Base-by-base conservation (phyloP, 2,888 invertebrate genomes). In the Thyatira batis region DNA sequence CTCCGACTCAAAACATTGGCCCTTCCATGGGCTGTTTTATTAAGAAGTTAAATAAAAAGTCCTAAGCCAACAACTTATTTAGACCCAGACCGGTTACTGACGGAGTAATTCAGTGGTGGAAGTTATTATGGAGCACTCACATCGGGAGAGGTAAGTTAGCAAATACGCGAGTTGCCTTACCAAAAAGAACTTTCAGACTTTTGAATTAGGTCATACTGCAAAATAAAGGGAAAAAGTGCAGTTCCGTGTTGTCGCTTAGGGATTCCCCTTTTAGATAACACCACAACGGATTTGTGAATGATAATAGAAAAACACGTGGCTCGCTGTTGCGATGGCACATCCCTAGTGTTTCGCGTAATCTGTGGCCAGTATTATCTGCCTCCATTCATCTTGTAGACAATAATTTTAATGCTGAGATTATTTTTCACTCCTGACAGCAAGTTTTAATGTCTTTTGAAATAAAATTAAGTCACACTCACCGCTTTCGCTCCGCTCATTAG, bases 401-500 rank as follows among this genome's bases (percentile, higher is more conserved):
- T 89, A 87, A 88, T 88, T 89, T 72, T 78, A 79, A 81, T 71
- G 74, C 76, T 69, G 80, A 85, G 87, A 88, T 87, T 89, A 89
- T 88, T 89, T 88, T 88, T 88, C 87, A 88, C 82, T 88, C 83
- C 70, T 82, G 84, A 83, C 83, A 86, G 87, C 87, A 83, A 87
- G 80, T 88, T 87, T 89, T 86, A 89, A 89, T 87, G 86, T 85
- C 87, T 87, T 88, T 86, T 82, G 84, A 80, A 89, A 87, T 82
- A 80, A 80, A 87, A 85, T 87, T 84, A 84, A 82, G 82, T 80
- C 80, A 71, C 74, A 77, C 70, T 76, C 76, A 77, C 80, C 75
- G 78, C 72, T 70, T 75, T 76, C 65, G 71, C 70, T 73, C 63
- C 67, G 68, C 75, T 79, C 72, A 76, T 76, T 78, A 78, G 62